Percentiles rank a stretch among this genome's conserved stretches.
phyloP scores from a whole-genome alignment of 2,888 invertebrate species.

The Drosophila leonis region DNA sequence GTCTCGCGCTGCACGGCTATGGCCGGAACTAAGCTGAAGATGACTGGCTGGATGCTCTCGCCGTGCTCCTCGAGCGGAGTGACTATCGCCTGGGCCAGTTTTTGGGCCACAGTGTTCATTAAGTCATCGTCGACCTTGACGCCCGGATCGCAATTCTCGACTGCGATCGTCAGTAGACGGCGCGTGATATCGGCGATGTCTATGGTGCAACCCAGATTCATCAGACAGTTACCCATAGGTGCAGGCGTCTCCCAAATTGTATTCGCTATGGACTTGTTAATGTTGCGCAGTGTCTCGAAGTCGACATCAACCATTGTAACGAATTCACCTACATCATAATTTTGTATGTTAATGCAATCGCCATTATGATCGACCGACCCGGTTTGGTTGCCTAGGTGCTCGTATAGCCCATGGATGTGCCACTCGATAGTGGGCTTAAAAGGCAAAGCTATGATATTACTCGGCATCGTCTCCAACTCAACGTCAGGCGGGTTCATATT shows the following conservation, averaged over 20 bases:
- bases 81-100: neutral
- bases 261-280: too few species aligned
- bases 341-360: neutral
- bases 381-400: neutral
- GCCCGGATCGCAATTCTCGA: neutral
- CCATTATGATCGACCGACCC: neutral
- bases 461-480: neutral
- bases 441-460: neutral
- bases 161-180: neutral
- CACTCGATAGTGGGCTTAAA: neutral
- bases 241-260: neutral
- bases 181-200: conserved; percentile 8
- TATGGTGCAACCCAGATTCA: neutral
- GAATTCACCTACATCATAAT: conserved; percentile 1
- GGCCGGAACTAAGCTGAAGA: conserved; percentile 34
- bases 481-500: neutral
- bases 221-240: neutral
- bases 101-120: neutral
- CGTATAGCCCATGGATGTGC: neutral
- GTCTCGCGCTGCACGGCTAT: conserved; percentile 19
- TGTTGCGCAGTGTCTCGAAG: neutral
- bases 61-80: neutral
- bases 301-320: neutral
- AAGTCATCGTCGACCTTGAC: conserved; percentile 1
- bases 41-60: neutral